phyloP scores from a whole-genome alignment of 1,140 invertebrate species.

The Melipona quadrifasciata region DNA sequence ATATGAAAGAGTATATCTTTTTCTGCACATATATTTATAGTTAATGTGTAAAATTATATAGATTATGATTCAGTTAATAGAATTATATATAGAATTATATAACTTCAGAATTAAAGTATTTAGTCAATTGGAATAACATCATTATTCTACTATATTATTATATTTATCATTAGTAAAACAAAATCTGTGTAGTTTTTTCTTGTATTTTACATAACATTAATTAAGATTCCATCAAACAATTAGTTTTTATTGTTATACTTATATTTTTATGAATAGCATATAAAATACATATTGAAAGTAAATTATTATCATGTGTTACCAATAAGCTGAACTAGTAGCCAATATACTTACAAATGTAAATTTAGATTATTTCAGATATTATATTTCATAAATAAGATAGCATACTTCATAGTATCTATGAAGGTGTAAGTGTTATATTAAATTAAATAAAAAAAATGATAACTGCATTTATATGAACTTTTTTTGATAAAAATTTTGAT shows the following conservation, averaged over 20 bases:
- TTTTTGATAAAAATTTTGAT: slow-evolving; percentile 47
- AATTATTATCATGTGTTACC: slow-evolving; percentile 31
- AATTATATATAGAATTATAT: background rate
- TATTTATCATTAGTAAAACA: background rate
- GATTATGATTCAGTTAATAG: background rate
- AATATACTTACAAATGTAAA: slow-evolving; percentile 47
- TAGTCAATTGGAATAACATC: slow-evolving; percentile 6
- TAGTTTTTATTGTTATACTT: slow-evolving; percentile 6
- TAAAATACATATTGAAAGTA: slow-evolving; percentile 44
- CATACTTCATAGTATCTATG: slow-evolving; percentile 68
- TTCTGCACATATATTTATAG: slow-evolving; percentile 22
- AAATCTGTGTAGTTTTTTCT: background rate
- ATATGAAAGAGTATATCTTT: slow-evolving; percentile 1
- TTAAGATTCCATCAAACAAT: slow-evolving; percentile 19
- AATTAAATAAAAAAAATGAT: slow-evolving; percentile 58
- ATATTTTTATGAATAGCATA: slow-evolving; percentile 31
- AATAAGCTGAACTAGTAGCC: slow-evolving; percentile 24
- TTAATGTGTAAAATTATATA: slow-evolving; percentile 9
- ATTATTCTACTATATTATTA: background rate
- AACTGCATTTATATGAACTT: slow-evolving; percentile 58
- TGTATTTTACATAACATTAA: slow-evolving; percentile 53
- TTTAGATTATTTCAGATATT: slow-evolving; percentile 44
- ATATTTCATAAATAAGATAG: slow-evolving; percentile 50
- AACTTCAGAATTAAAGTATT: background rate
- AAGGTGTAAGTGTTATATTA: slow-evolving; percentile 64